Conservation (phyloP, 2,888 invertebrate genomes). For the Ariolimax columbianus region DNA sequence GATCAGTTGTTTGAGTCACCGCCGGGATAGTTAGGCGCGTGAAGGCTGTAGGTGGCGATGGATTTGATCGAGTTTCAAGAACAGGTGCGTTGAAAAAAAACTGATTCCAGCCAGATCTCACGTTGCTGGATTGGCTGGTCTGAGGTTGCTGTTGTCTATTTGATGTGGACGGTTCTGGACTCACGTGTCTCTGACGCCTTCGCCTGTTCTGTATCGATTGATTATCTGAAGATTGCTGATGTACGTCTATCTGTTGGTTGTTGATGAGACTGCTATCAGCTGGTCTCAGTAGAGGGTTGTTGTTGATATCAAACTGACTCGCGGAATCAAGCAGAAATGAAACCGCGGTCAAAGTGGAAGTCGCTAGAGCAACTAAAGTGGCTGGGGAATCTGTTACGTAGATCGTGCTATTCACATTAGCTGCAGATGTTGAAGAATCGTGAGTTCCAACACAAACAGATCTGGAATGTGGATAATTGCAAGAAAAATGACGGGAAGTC, state of each 20-base stretch:
- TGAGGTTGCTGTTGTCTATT: not conserved
- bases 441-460: not conserved
- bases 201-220: conserved; percentile 23
- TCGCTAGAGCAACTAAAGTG: conserved; percentile 1
- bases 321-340: not conserved
- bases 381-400: not conserved
- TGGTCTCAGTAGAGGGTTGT: not conserved
- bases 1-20: not conserved
- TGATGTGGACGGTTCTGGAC: not conserved
- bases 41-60: not conserved
- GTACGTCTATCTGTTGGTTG: not conserved
- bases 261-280: not conserved
- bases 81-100: not conserved
- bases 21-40: not conserved
- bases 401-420: not conserved
- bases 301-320: not conserved
- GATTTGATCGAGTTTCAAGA: conserved; percentile 19
- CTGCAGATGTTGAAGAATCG: not conserved
- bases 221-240: not conserved
- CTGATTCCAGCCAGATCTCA: not conserved
- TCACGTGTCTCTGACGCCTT: conserved; percentile 6
- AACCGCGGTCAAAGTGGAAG: not conserved
- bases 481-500: not conserved
- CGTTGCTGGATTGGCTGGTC: not conserved
- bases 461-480: not conserved